These are phyloP conservation scores for Megastigmus dorsalis DNA, from an alignment of 2,888 invertebrate species.

Conservation along the genomic window DNA sequence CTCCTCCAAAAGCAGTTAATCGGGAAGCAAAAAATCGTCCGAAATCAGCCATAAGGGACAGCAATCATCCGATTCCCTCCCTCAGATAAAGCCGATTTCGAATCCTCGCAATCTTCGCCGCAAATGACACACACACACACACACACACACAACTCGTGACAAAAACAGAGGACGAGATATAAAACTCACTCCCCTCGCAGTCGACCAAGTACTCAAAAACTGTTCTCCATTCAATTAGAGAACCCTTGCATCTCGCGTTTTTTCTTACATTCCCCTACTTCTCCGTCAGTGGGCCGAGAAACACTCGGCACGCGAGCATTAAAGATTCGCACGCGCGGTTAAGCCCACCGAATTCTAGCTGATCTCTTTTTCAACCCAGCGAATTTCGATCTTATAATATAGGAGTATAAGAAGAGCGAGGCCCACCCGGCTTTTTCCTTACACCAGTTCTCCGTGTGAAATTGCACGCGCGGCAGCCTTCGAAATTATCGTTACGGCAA, in stretches of 20 bases:
- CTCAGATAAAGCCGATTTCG: no score
- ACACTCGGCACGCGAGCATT: slow-evolving; percentile 15
- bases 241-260: not conserved
- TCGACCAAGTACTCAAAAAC: not conserved
- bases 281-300: not conserved
- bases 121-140: no score
- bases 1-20: no score
- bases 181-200: no score
- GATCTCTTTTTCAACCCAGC: no score
- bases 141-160: no score
- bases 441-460: slow-evolving; percentile 22
- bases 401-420: not conserved
- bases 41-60: no score
- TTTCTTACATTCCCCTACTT: not conserved
- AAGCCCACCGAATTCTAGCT: slow-evolving; percentile 5
- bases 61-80: no score
- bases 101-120: no score
- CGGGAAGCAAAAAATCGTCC: no score
- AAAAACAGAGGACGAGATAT: no score
- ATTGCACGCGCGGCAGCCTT: slow-evolving; percentile 45
- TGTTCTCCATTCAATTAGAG: slow-evolving; percentile 39
- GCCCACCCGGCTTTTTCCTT: not conserved
- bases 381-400: not conserved
- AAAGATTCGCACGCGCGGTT: slow-evolving; percentile 1
- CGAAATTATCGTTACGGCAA: slow-evolving; percentile 70